Conservation (phyloP, 2,888 invertebrate species). For the Pseudanteris insignis region DNA sequence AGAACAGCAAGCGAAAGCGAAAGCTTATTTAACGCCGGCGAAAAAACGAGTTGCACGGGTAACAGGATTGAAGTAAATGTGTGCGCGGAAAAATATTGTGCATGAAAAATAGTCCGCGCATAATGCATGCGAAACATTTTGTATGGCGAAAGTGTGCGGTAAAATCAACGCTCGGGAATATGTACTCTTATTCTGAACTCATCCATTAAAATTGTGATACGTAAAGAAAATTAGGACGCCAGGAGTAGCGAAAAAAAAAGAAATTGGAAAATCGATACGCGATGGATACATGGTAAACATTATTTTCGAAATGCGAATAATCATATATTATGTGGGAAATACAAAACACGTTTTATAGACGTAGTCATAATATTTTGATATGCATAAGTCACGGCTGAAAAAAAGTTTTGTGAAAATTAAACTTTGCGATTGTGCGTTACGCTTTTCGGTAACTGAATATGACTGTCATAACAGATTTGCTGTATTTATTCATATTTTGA, state of each 20-base stretch:
- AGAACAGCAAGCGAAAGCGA: conserved; percentile 16
- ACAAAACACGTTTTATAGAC: conserved; percentile 5
- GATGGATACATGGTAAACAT: conserved; percentile 17
- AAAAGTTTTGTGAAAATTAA: conserved; percentile 27
- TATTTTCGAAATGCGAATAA: conserved; percentile 29
- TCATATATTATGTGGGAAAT: conserved; percentile 18
- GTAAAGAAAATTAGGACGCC: conserved; percentile 39
- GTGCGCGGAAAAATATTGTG: conserved; percentile 27
- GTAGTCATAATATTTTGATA: no score
- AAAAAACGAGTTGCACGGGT: conserved; percentile 18
- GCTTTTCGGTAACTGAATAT: conserved; percentile 27
- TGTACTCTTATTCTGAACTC: conserved; percentile 30
- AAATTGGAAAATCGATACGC: conserved; percentile 34
- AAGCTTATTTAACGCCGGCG: conserved; percentile 23
- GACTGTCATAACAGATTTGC: no score
- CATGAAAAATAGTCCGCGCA: conserved; percentile 26
- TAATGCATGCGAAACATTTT: conserved; percentile 33
- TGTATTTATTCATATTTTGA: no score
- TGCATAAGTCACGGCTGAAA: no score
- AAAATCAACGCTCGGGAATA: conserved; percentile 15
- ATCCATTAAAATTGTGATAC: conserved; percentile 41
- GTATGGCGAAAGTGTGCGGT: no score
- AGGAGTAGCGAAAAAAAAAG: no score
- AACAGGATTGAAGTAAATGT: conserved; percentile 30
- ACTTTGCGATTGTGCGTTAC: conserved; percentile 17